Evolutionary conservation across 2,888 invertebrate species (phyloP).

Genomic region (Fabriciana adippe): DNA sequence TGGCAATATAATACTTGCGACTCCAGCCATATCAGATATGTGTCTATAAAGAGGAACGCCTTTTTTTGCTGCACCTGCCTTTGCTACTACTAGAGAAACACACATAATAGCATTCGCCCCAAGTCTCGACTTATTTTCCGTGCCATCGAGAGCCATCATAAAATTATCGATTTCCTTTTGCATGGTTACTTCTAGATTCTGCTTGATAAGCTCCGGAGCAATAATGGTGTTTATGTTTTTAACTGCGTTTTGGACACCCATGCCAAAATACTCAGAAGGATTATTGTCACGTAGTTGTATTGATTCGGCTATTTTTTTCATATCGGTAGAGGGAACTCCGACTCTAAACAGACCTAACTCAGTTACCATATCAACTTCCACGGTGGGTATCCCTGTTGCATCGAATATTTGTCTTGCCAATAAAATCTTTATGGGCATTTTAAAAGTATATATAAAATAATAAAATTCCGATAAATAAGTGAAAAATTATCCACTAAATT

Average conservation of each 20-base stretch:
- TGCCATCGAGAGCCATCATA: conserved; percentile 94
- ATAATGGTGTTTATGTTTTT: conserved; percentile 93
- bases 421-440: conserved; percentile 94
- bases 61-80: conserved; percentile 98
- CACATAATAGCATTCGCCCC: conserved; percentile 98
- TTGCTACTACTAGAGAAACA: conserved; percentile 96
- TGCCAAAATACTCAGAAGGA: conserved; percentile 93
- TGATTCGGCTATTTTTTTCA: conserved; percentile 96
- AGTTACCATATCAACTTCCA: conserved; percentile 93
- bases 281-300: conserved; percentile 96
- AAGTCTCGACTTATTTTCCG: conserved; percentile 95
- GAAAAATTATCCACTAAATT: neutral
- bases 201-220: conserved; percentile 90
- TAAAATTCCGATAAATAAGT: neutral
- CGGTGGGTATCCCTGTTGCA: conserved; percentile 97
- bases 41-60: conserved; percentile 93
- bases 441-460: conserved; percentile 4
- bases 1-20: conserved; percentile 93
- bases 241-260: conserved; percentile 95
- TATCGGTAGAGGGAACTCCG: conserved; percentile 98
- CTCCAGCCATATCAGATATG: conserved; percentile 97
- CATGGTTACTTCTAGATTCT: conserved; percentile 92
- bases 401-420: conserved; percentile 98
- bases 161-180: conserved; percentile 95
- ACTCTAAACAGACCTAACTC: conserved; percentile 94